Conservation (phyloP, 1,140 invertebrate genomes). For the Calycopis cecrops region DNA sequence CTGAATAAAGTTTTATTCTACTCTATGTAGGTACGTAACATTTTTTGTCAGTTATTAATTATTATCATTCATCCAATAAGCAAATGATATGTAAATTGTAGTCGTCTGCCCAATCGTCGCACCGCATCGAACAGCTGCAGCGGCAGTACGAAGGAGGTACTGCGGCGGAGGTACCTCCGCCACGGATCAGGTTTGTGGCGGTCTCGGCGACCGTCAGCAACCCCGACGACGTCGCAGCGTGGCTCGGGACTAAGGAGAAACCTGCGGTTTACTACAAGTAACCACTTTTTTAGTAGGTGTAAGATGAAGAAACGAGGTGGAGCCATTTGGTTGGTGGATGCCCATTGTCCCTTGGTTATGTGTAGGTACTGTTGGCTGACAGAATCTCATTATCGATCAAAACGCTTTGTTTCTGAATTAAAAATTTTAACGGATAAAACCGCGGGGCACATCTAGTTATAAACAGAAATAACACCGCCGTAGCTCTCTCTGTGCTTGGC, state of each 20-base stretch:
- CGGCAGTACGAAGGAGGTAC: conserved; percentile 30
- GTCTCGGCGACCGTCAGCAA: conserved; percentile 89
- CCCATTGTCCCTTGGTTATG: too few species aligned
- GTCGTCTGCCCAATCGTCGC: conserved; percentile 45
- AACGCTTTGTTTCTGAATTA: too few species aligned
- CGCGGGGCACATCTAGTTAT: too few species aligned
- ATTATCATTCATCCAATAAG: conserved; percentile 2
- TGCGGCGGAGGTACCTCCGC: conserved; percentile 17
- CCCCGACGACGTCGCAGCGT: conserved; percentile 83
- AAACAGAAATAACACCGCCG: too few species aligned
- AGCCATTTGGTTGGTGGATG: too few species aligned
- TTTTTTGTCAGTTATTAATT: conserved; percentile 8
- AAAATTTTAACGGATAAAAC: too few species aligned
- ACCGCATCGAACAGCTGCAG: conserved; percentile 50
- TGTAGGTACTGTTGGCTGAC: too few species aligned
- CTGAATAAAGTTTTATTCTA: too few species aligned
- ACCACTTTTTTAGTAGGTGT: conserved; percentile 5
- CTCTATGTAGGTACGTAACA: too few species aligned
- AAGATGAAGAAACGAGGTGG: background rate
- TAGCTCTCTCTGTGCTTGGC: too few species aligned
- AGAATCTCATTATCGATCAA: too few species aligned
- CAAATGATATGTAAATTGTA: conserved; percentile 12
- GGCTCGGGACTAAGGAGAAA: conserved; percentile 75
- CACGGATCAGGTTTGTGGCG: conserved; percentile 81
- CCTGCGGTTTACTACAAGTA: conserved; percentile 73